Percentiles rank a stretch among this genome's conserved stretches.
Evolutionary conservation across 2,113 vertebrate species (phyloP).

Genomic region (Phodopus roborovskii): DNA sequence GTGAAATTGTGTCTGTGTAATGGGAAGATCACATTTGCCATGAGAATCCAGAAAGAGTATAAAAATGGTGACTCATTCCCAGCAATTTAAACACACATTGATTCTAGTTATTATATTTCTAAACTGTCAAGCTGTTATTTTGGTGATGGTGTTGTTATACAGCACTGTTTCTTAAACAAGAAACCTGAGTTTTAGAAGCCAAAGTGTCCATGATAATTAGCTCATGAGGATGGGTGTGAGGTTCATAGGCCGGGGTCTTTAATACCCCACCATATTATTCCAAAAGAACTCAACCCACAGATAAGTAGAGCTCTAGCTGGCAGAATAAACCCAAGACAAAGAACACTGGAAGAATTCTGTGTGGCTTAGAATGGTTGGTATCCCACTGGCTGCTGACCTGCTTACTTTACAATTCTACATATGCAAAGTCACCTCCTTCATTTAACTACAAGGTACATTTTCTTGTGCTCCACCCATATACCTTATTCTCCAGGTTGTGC

Average conservation of each 20-base stretch:
- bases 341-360: neutral
- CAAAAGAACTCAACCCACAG: fast-evolving
- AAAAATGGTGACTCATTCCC: neutral
- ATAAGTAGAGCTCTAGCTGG: no score
- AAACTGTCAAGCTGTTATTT: neutral
- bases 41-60: neutral
- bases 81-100: neutral
- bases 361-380: neutral
- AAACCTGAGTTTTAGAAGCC: neutral
- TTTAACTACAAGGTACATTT: neutral
- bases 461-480: neutral
- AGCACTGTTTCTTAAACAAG: neutral
- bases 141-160: neutral
- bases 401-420: neutral
- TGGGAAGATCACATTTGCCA: neutral
- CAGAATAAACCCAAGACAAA: neutral
- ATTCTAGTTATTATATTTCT: neutral
- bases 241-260: neutral
- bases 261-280: fast-evolving
- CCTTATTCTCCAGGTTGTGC: neutral
- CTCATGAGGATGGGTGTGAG: neutral
- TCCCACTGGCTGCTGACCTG: neutral
- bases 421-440: neutral
- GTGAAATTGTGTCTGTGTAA: neutral
- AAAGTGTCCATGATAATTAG: neutral